A percentile compares a stretch with the other conserved stretches of the same genome.
These are phyloP conservation scores for Stylophora pistillata DNA, from an alignment of 64 coral and sea anemone species.

Conservation along the genomic window DNA sequence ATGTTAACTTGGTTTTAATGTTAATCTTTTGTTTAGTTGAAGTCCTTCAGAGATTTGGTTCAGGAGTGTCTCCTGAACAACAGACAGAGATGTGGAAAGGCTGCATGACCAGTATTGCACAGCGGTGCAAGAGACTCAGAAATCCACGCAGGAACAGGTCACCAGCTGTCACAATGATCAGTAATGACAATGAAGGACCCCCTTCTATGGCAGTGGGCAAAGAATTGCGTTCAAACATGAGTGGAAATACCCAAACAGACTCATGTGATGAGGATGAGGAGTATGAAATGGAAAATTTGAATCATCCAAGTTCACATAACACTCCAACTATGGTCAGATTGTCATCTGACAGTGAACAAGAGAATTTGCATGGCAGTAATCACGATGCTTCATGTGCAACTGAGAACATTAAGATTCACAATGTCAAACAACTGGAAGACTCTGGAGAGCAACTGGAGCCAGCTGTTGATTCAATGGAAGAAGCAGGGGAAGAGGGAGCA, in stretches of 20 bases:
- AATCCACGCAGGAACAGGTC: constrained; percentile 26
- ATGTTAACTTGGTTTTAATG: neutral
- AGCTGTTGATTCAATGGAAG: neutral
- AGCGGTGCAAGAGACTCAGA: constrained; percentile 34
- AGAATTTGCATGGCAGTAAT: neutral
- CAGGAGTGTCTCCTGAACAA: constrained; percentile 5
- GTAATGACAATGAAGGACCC: neutral
- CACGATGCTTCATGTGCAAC: neutral
- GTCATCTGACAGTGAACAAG: constrained; percentile 14
- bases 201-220: constrained; percentile 31
- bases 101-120: constrained; percentile 37
- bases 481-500: neutral
- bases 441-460: neutral
- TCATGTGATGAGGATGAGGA: constrained; percentile 20
- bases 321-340: neutral
- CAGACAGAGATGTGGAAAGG: constrained; percentile 26
- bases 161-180: neutral
- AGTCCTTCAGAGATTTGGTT: constrained; percentile 13
- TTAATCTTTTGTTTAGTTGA: neutral
- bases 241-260: neutral
- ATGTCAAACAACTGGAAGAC: neutral
- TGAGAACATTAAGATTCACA: neutral
- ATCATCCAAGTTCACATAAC: neutral
- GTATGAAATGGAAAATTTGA: neutral
- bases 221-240: neutral